Conservation (phyloP, 2,797 vertebrate genomes). For the Paguma larvata region DNA sequence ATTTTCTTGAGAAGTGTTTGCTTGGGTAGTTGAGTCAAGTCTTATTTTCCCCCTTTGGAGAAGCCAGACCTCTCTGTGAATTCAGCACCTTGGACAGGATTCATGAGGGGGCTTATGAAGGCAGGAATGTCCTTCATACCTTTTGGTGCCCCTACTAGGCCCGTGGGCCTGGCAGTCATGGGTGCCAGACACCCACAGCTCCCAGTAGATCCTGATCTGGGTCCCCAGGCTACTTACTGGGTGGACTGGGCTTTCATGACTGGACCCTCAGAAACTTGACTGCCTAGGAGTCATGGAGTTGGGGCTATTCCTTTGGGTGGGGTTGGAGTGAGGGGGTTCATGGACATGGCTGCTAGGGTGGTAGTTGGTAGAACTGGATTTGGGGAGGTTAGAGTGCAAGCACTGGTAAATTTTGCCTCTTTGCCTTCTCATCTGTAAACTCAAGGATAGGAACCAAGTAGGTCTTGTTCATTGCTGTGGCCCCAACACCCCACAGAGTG, state of each 20-base stretch:
- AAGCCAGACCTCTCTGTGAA: not conserved
- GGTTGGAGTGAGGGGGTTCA: no score
- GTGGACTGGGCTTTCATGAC: not conserved
- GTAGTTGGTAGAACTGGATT: not conserved
- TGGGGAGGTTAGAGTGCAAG: not conserved
- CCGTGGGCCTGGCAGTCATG: not conserved
- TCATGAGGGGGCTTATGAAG: accelerated
- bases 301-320: not conserved
- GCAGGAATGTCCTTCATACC: no score
- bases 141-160: not conserved
- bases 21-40: not conserved
- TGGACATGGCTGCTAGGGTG: not conserved
- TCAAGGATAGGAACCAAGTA: not conserved
- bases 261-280: not conserved
- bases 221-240: not conserved
- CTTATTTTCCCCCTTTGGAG: not conserved
- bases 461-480: not conserved
- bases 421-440: not conserved
- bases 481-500: not conserved
- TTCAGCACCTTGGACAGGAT: constrained; percentile 80
- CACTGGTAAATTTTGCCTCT: not conserved
- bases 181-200: not conserved
- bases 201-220: not conserved
- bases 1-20: not conserved
- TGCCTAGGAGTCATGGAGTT: not conserved